Base-by-base conservation (phyloP, 2,888 invertebrate species). In the Acleris sparsana region DNA sequence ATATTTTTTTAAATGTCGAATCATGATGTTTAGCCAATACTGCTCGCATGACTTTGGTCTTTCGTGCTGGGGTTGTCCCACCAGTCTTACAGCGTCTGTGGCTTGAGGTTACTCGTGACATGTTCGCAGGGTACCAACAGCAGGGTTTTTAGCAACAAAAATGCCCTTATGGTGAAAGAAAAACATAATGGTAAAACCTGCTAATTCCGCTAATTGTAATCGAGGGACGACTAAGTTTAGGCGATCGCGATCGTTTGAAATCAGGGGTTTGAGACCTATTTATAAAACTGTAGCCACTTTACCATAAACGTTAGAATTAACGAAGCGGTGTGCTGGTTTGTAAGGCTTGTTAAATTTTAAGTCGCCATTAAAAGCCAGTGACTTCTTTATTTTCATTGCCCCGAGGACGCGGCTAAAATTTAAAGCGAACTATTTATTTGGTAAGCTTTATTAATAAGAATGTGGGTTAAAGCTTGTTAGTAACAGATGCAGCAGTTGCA, bases 251-350 rank as follows among this genome's bases (percentile, higher is more conserved):
- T n/a, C n/a, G 7, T 22, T 11, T 55, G 20, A 55, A 22, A 20
- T 9, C 39, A 7, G 22, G 18, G 33, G 16, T 43, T 55, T 43
- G 16, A 20, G 17, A 39, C 3, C 16, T 16, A 55, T 55, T 55
- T 22, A 20, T 20, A 39, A 22, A 46, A 46, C 17, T 43, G 20
- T 33, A 44, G 49, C 49, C 18, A 16, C 49, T 63, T 58, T 17
- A 9, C 56, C 18, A n/a, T 43, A 51, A 51, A 56, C 20, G 17
- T 39, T 58, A 48, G 44, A 46, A 33, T 59, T 39, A 53, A 39
- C 53, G 53, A 48, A 59, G 63, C 53, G 53, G 18, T 33, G 33
- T 33, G 22, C 29, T 22, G 58, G 63, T 63, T 29, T 53, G 43
- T 46, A 62, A 22, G 20, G 52, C 20, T 52, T 53, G 16, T 48